Evolutionary conservation across 2,113 vertebrate species (phyloP), one percentile per base, ranked within the genome.

Genomic region (Caranx melampygus): DNA sequence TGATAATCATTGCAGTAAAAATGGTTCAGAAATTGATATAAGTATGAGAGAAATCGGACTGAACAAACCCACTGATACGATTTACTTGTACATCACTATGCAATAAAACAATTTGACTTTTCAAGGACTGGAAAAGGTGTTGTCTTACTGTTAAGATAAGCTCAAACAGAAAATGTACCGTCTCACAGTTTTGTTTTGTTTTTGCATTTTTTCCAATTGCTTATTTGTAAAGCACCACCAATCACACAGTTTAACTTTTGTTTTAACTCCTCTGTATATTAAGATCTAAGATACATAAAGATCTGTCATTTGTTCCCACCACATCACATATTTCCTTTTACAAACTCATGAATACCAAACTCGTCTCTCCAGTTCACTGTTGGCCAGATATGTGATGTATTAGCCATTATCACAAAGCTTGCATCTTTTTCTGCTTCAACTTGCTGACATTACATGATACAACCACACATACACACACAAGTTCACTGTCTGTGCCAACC

Each of bases 361-460:
- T 75, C 21, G 45, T 34, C 15, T n/a, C n/a, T 10, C 9, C 21
- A 26, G 26, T 26, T 26, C 26, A 26, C 26, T 26, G 26, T 26
- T 26, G 26, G 26, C 26, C 26, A 26, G 26, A 26, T 26, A 26
- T 26, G 26, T 26, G 26, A 26, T 93, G 90, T 82, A 96, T 96
- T 96, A 97, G 96, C 94, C 92, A 95, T 94, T 94, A 94, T 94
- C 85, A 77, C 88, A 85, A 92, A 55, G 69, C 93, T 68, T 26
- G 26, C 26, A 26, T 26, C 26, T 26, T 74, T 86, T 93, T 91
- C 89, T 65, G 0, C 57, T 85, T 62, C 63, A 89, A 95, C 93
- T 85, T 96, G 97, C 97, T 97, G 96, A 97, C 95, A 6, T 88
- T 18, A 79, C 71, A 89, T 72, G 88, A 93, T 85, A 31, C 16